Evolutionary conservation across 2,888 invertebrate genomes (phyloP).

Genomic region (Pegoplata infirma): DNA sequence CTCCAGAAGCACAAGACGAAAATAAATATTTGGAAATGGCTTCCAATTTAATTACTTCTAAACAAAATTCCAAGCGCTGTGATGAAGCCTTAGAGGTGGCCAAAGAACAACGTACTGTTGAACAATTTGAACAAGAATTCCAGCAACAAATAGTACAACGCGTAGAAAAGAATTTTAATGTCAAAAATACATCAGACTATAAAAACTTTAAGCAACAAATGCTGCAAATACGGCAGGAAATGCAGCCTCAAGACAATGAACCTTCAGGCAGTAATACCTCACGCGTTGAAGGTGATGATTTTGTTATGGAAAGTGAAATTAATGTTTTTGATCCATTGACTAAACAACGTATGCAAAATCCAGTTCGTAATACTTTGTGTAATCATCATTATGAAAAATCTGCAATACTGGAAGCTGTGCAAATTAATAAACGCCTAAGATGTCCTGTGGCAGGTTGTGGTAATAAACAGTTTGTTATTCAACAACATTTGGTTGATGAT

Average conservation of each 20-base stretch:
- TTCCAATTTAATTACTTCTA: slow-evolving; percentile 53
- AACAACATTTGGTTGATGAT: slow-evolving; percentile 76
- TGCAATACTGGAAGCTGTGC: slow-evolving; percentile 78
- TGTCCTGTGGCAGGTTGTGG: slow-evolving; percentile 79
- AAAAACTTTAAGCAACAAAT: slow-evolving; percentile 62
- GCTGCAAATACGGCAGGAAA: slow-evolving; percentile 50
- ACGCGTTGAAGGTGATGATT: slow-evolving; percentile 65
- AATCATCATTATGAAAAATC: slow-evolving; percentile 79
- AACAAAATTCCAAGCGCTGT: slow-evolving; percentile 52
- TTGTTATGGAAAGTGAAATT: slow-evolving; percentile 68
- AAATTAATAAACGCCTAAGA: slow-evolving; percentile 73
- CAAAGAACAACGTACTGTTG: slow-evolving; percentile 50
- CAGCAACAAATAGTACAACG: slow-evolving; percentile 22
- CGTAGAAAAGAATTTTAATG: slow-evolving; percentile 51
- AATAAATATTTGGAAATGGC: slow-evolving; percentile 57
- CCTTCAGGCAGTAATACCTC: not conserved
- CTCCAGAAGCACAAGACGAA: slow-evolving; percentile 60
- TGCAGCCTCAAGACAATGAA: not conserved
- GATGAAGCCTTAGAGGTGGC: slow-evolving; percentile 54
- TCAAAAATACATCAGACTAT: slow-evolving; percentile 59
- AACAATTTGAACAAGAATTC: slow-evolving; percentile 58
- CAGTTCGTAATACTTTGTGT: slow-evolving; percentile 79
- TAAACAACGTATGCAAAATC: slow-evolving; percentile 79
- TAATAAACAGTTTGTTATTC: slow-evolving; percentile 76
- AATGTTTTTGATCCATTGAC: slow-evolving; percentile 80